Evolutionary conservation across 2,113 vertebrate genomes (phyloP).

Genomic region (Pelecanus crispus): DNA sequence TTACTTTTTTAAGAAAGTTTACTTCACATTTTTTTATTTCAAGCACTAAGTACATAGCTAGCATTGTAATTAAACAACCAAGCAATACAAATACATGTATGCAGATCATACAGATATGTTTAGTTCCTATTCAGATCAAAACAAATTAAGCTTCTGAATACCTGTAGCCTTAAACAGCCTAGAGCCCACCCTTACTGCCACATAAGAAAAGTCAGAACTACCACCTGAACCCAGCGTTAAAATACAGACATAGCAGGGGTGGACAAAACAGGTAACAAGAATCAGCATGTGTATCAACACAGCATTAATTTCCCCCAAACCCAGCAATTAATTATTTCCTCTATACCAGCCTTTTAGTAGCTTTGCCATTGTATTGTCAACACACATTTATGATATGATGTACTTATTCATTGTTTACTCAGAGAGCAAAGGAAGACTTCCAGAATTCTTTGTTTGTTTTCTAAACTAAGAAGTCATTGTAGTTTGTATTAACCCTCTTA

Average conservation of each 20-base stretch:
- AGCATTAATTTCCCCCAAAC: neutral
- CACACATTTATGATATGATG: neutral
- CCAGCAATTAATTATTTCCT: neutral
- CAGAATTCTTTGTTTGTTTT: neutral
- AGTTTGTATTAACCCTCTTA: neutral
- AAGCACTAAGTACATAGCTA: neutral
- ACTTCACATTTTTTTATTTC: neutral
- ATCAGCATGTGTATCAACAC: neutral
- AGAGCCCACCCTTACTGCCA: neutral
- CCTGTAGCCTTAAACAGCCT: neutral
- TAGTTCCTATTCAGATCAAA: neutral
- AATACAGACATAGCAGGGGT: neutral
- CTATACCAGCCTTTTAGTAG: neutral
- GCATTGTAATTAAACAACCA: neutral
- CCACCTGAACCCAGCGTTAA: neutral
- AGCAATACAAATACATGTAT: neutral
- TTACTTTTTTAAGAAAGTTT: neutral
- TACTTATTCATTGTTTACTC: neutral
- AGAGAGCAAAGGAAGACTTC: neutral
- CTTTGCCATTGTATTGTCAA: neutral
- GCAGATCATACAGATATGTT: neutral
- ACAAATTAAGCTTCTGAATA: neutral
- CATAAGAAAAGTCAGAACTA: neutral
- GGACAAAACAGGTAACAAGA: neutral
- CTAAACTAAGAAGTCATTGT: neutral